These are phyloP conservation scores for Lucilia sericata DNA, from an alignment of 1,140 invertebrate species.

Conservation along the genomic window DNA sequence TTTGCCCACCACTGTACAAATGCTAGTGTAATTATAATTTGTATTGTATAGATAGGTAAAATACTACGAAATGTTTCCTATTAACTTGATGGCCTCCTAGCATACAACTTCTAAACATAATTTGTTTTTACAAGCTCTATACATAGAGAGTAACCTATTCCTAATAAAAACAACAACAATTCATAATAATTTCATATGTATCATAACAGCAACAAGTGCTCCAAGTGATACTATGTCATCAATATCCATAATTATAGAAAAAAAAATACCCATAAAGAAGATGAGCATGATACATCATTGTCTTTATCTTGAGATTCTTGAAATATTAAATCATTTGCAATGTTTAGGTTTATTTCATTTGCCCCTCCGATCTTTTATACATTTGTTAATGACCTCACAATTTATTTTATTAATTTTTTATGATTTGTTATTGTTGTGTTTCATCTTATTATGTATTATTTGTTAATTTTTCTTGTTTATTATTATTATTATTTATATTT, in stretches of 20 bases:
- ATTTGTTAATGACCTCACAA: slow-evolving; percentile 39
- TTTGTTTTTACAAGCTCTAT: no score
- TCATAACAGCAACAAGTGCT: background rate
- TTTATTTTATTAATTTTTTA: slow-evolving; percentile 22
- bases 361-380: background rate
- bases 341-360: background rate
- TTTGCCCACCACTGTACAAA: background rate
- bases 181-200: background rate
- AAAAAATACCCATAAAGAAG: no score
- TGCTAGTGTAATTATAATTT: background rate
- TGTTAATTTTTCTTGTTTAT: slow-evolving; percentile 28
- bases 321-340: slow-evolving; percentile 19
- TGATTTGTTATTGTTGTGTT: background rate
- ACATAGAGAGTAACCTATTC: no score
- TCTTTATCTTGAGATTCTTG: background rate
- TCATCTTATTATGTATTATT: background rate
- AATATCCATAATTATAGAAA: background rate
- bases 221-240: slow-evolving; percentile 1
- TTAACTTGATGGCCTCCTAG: slow-evolving; percentile 41
- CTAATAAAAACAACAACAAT: no score
- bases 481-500: no score
- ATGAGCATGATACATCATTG: background rate
- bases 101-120: slow-evolving; percentile 7
- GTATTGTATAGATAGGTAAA: background rate
- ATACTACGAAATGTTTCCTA: slow-evolving; percentile 36